Evolutionary conservation across 2,113 vertebrate genomes (phyloP), one percentile per base, ranked within the genome.

Genomic region (Proteles cristata): DNA sequence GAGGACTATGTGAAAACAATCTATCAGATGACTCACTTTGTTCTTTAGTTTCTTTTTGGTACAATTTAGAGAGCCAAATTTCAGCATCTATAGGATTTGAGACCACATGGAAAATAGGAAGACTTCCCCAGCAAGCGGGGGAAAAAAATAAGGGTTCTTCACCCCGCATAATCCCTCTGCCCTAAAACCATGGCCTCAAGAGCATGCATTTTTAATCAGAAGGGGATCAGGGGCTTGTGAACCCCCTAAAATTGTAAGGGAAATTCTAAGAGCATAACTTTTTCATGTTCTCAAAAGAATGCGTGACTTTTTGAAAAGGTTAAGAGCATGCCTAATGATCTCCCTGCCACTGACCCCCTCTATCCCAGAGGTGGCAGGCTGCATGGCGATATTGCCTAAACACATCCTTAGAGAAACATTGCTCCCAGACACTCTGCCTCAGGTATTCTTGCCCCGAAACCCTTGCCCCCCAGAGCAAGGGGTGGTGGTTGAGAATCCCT

Each of bases 401-500:
- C 90, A 15, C 28, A 2, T 35, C 71, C 55, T 86, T 84, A 39
- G n/a, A 86, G 89, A 89, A 92, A 55, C 79, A 80, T 25, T 53
- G 45, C 84, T 68, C 77, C 96, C 71, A 21, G 48, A 69, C 53
- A 86, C 87, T 69, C 69, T 71, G 63, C 69, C 94, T 87, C 17
- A 0, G 83, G 80, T 77, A 33, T 91, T 35, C 80, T 86, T 92
- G 74, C 92, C 77, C 88, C 81, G 65, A 81, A 97, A n/a, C 71
- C 45, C 83, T 96, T 71, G 92, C 66, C 86, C 87, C 85, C 92
- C 7, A 82, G 53, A 90, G 83, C 83, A 45, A 58, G 83, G 61
- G 90, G 80, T 84, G 84, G 53, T 90, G 69, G 80, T 65, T 89
- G 92, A 94, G 94, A 95, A 93, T 95, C 96, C 80, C 39, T 39